Base-by-base conservation (phyloP, 2,113 vertebrate species). In the Heliornis fulica region DNA sequence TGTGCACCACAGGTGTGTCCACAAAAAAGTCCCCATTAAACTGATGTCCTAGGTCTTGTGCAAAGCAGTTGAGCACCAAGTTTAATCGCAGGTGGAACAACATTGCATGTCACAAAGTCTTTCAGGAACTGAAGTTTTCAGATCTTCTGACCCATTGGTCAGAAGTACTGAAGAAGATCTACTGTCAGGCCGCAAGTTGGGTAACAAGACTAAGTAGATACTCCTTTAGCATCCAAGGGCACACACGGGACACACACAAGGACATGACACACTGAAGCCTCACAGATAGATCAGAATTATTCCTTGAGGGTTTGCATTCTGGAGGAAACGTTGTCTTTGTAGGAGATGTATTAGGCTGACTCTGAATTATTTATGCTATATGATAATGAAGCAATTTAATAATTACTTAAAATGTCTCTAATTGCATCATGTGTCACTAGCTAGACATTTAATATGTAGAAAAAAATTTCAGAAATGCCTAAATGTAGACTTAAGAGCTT, bases 81-180 rank as follows among this genome's bases (percentile, higher is more conserved):
- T 77, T 76, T 80, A 91, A 41, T 23, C 80, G 15, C 46, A 87
- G n/a, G 8, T 16, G 45, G 45, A 69, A 31, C 6, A 51, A 13
- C 18, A 43, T 4, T 16, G 10, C 20, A n/a, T n/a, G 29, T 18
- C 43, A 46, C 36, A 61, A 40, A 86, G 45, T 59, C 0, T 0
- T 38, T 46, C 4, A 13, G 23, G 45, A 69, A 32, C 22, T 28
- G 70, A 60, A 64, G 50, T 20, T 89, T 76, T 64, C 11, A 72
- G 19, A 68, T 46, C 53, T 83, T 43, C 48, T 61, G 61, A 18
- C 9, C 9, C 19, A 12, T 74, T 78, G 26, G 36, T 59, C n/a
- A 32, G 69, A 80, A 87, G 53, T 70, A 20, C 45, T 36, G 16
- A 76, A 51, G 51, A 81, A 66, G 21, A 50, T 34, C 7, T 32